Base-by-base conservation (phyloP, 2,797 vertebrate genomes). In the Pelodytes ibericus region DNA sequence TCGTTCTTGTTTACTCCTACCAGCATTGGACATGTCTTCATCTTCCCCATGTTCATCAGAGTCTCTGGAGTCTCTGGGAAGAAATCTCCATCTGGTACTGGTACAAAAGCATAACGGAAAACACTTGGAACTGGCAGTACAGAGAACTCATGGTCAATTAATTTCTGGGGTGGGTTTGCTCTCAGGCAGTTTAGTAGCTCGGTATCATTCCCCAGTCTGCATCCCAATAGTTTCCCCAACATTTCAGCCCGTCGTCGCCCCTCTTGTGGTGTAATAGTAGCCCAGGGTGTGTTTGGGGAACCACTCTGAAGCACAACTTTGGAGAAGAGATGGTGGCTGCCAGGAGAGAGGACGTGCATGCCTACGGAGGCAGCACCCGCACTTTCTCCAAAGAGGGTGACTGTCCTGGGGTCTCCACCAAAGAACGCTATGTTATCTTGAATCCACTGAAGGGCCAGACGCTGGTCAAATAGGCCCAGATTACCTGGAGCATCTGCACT, bases 331-430 rank as follows among this genome's bases (percentile, higher is more conserved):
- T 83, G 73, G 0, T 93, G 89, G 84, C 96, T 97, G 4, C 86
- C 90, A 0, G 94, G 89, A 25, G 95, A 95, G 26, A 98, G 69
- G 3, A 97, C 84, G 72, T 97, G 96, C 83, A 94, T 89, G 2
- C 96, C 95, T 1, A 95, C 91, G 0, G 96, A 96, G 25, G 95
- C 96, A 0, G 86, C 96, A 0, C 96, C 96, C 0, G 96, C 96
- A 0, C 96, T 98, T 81, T 98, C 96, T 1, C 96, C 96, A 67
- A 98, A 98, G 61, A 98, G 90, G 13, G 96, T 97, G 81, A 98
- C 95, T 61, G 91, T 89, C 47, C 76, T 91, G 0, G 96, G 91
- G 81, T 96, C 94, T 1, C 96, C 96, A 4, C 96, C 96, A 1
- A 98, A 98, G 51, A 81, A 81, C 1, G 89, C 91, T 51, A 95